Conservation (phyloP, 2,888 invertebrate genomes). For the Acanthosepion esculentum region DNA sequence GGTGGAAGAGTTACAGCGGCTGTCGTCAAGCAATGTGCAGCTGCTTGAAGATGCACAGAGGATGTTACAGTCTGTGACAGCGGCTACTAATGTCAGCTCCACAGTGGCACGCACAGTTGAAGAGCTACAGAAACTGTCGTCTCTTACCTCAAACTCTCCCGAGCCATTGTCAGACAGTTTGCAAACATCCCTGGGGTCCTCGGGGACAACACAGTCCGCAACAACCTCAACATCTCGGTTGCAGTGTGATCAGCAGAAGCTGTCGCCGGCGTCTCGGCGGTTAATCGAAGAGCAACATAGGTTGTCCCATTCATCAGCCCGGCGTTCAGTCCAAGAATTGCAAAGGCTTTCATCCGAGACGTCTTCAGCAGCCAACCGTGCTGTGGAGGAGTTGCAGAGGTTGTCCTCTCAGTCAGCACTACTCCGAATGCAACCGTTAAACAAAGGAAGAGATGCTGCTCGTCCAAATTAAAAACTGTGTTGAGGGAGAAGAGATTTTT, state of each 20-base stretch:
- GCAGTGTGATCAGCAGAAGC: neutral
- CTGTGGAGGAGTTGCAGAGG: conserved; percentile 14
- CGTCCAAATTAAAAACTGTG: neutral
- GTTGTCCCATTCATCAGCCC: neutral
- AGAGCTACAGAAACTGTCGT: conserved; percentile 39
- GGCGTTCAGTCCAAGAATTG: neutral
- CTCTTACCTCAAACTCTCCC: neutral
- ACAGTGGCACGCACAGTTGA: conserved; percentile 35
- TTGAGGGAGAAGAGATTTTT: no score
- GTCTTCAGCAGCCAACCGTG: neutral
- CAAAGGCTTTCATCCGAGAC: conserved; percentile 23
- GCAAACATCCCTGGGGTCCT: neutral
- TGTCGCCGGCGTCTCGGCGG: neutral
- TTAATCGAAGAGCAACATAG: neutral
- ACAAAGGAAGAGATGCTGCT: conserved; percentile 24
- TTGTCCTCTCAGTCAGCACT: neutral
- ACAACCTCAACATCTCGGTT: neutral
- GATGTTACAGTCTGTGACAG: neutral
- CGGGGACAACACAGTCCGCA: neutral
- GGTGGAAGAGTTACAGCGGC: conserved; percentile 2
- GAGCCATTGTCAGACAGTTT: neutral
- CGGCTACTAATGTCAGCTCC: neutral
- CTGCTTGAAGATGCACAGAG: neutral
- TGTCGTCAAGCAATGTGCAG: neutral
- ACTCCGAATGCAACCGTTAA: conserved; percentile 34